A percentile compares a stretch with the other conserved stretches of the same genome.
Conservation (phyloP, 2,888 invertebrate genomes). For the Hemicrepidius hirtus region DNA sequence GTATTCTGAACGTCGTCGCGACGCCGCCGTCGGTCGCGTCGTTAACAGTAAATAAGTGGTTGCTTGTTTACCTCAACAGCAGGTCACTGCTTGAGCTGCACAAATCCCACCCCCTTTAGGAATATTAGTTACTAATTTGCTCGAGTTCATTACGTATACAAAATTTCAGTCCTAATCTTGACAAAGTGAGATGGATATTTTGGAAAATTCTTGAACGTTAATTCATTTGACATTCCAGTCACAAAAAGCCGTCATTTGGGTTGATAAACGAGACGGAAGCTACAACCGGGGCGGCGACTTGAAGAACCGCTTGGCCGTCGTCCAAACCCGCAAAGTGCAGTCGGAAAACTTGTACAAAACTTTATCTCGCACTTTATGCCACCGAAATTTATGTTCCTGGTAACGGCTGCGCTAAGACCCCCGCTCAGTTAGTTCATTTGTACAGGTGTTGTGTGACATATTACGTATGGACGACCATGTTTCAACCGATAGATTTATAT, state of each 20-base stretch:
- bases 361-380: conserved; percentile 49
- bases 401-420: conserved; percentile 36
- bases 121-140: too few species aligned
- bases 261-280: conserved; percentile 46
- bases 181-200: background rate
- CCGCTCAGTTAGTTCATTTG: conserved; percentile 25
- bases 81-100: too few species aligned
- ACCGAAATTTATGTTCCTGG: conserved; percentile 48
- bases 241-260: conserved; percentile 43
- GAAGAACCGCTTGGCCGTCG: conserved; percentile 49
- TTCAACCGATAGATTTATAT: conserved; percentile 1
- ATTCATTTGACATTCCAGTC: conserved; percentile 28
- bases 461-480: conserved; percentile 27
- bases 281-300: conserved; percentile 46
- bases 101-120: too few species aligned
- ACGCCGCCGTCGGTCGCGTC: too few species aligned
- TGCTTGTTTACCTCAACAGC: too few species aligned
- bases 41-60: too few species aligned
- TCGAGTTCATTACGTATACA: too few species aligned
- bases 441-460: conserved; percentile 31
- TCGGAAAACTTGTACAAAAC: conserved; percentile 52
- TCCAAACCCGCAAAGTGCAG: conserved; percentile 52
- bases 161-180: too few species aligned
- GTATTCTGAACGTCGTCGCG: too few species aligned
- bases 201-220: conserved; percentile 24